Conservation (phyloP, 2,888 invertebrate genomes). For the Acholoe squamosa region DNA sequence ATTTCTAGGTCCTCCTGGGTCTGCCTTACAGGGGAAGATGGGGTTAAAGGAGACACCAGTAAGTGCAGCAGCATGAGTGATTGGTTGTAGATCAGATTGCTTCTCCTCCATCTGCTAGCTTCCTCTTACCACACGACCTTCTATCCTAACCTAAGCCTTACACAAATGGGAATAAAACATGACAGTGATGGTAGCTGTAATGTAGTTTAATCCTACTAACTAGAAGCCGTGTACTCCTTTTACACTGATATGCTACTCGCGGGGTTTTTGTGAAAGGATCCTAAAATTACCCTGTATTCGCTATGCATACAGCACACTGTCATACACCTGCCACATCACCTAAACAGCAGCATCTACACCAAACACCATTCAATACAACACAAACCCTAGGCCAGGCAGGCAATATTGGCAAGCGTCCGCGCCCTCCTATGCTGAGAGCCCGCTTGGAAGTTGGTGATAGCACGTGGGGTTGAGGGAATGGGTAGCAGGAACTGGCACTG, state of each 20-base stretch:
- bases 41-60: background rate
- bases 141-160: too few relatives aligned
- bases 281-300: too few relatives aligned
- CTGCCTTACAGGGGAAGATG: background rate
- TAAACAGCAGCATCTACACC: background rate
- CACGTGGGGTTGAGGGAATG: background rate
- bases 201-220: too few relatives aligned
- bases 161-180: too few relatives aligned
- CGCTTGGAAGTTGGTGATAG: slow-evolving; percentile 25
- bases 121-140: too few relatives aligned
- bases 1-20: background rate
- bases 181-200: too few relatives aligned
- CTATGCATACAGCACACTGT: background rate
- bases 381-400: background rate
- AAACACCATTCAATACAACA: background rate
- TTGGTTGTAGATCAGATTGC: background rate
- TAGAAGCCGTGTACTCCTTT: too few relatives aligned
- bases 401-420: background rate
- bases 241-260: too few relatives aligned
- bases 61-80: background rate
- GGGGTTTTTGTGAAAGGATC: too few relatives aligned
- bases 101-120: too few relatives aligned
- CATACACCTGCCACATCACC: background rate
- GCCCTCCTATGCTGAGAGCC: background rate
- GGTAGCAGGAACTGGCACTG: background rate